Evolutionary conservation across 2,888 invertebrate genomes (phyloP).

Genomic region (Hirtodrosophila confusa): DNA sequence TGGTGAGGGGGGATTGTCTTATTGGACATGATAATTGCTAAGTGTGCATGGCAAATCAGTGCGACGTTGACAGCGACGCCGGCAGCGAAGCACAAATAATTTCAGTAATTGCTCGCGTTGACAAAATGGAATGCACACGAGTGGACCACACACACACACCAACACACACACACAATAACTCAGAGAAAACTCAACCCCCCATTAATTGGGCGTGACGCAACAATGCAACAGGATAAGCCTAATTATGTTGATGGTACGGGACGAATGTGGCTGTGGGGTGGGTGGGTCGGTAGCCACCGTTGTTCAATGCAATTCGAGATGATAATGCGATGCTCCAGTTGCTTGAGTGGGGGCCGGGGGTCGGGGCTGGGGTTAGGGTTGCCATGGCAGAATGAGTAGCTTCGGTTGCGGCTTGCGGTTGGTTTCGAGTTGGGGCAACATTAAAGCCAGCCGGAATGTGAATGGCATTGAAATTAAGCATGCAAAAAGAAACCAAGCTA

Average conservation of each 20-base stretch:
- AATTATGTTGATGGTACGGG: conserved; percentile 45
- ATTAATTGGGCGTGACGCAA: conserved; percentile 14
- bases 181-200: conserved; percentile 3
- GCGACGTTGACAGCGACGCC: conserved; percentile 27
- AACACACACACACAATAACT: background rate
- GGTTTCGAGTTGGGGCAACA: conserved; percentile 8
- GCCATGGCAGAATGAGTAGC: too few species aligned
- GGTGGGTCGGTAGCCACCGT: conserved; percentile 1
- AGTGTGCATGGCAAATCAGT: conserved; percentile 50
- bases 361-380: background rate
- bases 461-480: conserved; percentile 19
- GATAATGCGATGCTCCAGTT: conserved; percentile 32
- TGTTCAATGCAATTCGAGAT: conserved; percentile 46
- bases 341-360: background rate
- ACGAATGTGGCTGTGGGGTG: background rate
- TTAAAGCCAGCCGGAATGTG: conserved; percentile 11
- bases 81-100: conserved; percentile 53
- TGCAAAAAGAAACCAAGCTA: background rate
- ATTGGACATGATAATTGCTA: conserved; percentile 44
- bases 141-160: background rate
- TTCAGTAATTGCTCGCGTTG: conserved; percentile 57
- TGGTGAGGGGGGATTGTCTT: background rate
- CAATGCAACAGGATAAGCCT: conserved; percentile 64
- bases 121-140: conserved; percentile 42
- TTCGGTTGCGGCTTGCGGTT: conserved; percentile 14